Conservation (phyloP, 1,140 invertebrate genomes). For the Pollicipes pollicipes region DNA sequence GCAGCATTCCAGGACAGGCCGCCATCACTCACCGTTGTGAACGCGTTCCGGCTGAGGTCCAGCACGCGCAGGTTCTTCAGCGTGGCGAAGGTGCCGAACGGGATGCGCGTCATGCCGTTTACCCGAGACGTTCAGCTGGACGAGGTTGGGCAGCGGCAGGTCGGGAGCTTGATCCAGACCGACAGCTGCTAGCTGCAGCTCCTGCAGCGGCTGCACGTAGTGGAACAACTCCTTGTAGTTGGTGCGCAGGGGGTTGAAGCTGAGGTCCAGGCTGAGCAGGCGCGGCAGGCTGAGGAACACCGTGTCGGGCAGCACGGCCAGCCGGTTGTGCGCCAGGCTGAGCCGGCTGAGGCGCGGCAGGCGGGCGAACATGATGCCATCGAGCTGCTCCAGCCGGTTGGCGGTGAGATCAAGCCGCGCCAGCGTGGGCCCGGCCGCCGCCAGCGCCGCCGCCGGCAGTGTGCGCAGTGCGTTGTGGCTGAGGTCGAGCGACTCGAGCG, state of each 20-base stretch:
- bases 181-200: conserved; percentile 51
- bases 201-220: conserved; percentile 56
- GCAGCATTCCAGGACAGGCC: too few relatives aligned
- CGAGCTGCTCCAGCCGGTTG: conserved; percentile 57
- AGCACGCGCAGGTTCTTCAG: conserved; percentile 42
- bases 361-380: conserved; percentile 66
- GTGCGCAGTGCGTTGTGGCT: conserved; percentile 56
- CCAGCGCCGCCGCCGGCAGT: conserved; percentile 28
- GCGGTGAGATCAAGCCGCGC: conserved; percentile 22
- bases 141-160: conserved; percentile 48
- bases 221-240: conserved; percentile 81
- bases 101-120: conserved; percentile 38
- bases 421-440: conserved; percentile 17
- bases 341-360: conserved; percentile 58
- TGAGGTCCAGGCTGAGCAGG: conserved; percentile 56
- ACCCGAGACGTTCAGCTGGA: conserved; percentile 51
- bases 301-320: conserved; percentile 70
- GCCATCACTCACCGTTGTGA: background rate
- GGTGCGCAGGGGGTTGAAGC: conserved; percentile 56
- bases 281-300: conserved; percentile 58
- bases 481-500: conserved; percentile 58
- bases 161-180: conserved; percentile 51
- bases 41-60: conserved; percentile 40
- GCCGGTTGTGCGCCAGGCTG: conserved; percentile 56
- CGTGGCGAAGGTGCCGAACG: conserved; percentile 21